These are phyloP conservation scores for Xerus inauris DNA, from an alignment of 2,113 vertebrate species.

Conservation along the genomic window DNA sequence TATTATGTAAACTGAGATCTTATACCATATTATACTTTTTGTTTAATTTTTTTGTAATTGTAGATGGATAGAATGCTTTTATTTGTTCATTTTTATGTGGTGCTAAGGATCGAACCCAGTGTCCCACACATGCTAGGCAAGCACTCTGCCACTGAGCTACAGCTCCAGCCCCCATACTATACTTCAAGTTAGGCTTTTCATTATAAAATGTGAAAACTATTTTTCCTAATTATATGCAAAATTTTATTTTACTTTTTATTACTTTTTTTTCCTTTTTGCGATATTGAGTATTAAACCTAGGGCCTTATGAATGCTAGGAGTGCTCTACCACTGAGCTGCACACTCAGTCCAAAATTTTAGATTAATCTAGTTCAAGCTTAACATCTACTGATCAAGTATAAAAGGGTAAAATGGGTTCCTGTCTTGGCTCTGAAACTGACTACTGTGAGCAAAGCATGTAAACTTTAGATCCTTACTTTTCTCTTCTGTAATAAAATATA, in stretches of 20 bases:
- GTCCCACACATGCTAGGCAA: too few species aligned
- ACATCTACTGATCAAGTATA: background rate
- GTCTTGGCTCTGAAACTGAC: constrained; percentile 1
- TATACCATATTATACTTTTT: constrained; percentile 6
- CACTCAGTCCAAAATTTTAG: background rate
- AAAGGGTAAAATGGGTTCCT: background rate
- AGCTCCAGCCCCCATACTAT: too few species aligned
- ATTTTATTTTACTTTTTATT: background rate
- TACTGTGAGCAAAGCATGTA: background rate
- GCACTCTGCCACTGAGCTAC: too few species aligned
- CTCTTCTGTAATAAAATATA: constrained; percentile 20
- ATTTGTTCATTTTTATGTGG: too few species aligned
- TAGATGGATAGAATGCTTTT: too few species aligned
- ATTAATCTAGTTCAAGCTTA: background rate
- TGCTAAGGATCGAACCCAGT: too few species aligned
- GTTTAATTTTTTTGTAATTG: too few species aligned
- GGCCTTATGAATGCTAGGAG: background rate
- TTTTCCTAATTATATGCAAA: constrained; percentile 41
- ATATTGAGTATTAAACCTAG: background rate
- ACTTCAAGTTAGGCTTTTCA: constrained; percentile 35
- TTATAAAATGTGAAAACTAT: background rate
- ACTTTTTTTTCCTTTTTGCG: background rate
- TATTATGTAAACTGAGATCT: background rate
- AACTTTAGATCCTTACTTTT: background rate
- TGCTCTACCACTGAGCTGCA: background rate